Percentiles rank a stretch among this genome's conserved stretches.
These are phyloP conservation scores for Rhorus exstirpatorius DNA, from an alignment of 2,888 invertebrate genomes.

Conservation along the genomic window DNA sequence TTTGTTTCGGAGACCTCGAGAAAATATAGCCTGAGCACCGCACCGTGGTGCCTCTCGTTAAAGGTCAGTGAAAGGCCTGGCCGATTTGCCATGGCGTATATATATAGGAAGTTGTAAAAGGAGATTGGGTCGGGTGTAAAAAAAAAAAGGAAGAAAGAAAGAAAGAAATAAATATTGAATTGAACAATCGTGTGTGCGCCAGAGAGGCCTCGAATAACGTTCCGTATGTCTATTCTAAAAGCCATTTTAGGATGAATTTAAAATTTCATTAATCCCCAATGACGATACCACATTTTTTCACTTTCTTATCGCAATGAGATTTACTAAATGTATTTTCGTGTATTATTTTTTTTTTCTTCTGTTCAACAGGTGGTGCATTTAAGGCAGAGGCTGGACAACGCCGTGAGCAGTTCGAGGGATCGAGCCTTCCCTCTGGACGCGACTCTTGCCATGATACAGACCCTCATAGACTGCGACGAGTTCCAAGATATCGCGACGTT, in stretches of 20 bases:
- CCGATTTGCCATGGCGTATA: slow-evolving; percentile 70
- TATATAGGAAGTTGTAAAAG: slow-evolving; percentile 48
- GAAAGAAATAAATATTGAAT: slow-evolving; percentile 15
- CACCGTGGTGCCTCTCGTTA: slow-evolving; percentile 70
- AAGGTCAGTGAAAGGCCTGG: slow-evolving; percentile 82
- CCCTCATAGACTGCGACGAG: slow-evolving; percentile 98
- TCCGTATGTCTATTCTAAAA: too few relatives aligned
- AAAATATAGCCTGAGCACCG: too few relatives aligned
- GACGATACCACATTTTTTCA: too few relatives aligned
- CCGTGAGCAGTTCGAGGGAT: slow-evolving; percentile 95
- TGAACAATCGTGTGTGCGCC: slow-evolving; percentile 10
- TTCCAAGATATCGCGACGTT: slow-evolving; percentile 98
- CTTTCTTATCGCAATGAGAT: too few relatives aligned
- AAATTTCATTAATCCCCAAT: too few relatives aligned
- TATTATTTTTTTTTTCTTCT: slow-evolving; percentile 34
- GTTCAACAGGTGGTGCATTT: slow-evolving; percentile 91
- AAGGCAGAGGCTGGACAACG: slow-evolving; percentile 94
- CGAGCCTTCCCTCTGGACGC: slow-evolving; percentile 94
- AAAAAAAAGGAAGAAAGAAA: neutral
- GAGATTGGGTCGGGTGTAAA: too few relatives aligned
- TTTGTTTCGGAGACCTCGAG: slow-evolving; percentile 73
- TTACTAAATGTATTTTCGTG: too few relatives aligned
- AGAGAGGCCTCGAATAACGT: too few relatives aligned
- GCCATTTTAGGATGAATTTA: neutral
- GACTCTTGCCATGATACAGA: slow-evolving; percentile 95